phyloP scores from a whole-genome alignment of 2,113 vertebrate genomes.

The Coturnix japonica region DNA sequence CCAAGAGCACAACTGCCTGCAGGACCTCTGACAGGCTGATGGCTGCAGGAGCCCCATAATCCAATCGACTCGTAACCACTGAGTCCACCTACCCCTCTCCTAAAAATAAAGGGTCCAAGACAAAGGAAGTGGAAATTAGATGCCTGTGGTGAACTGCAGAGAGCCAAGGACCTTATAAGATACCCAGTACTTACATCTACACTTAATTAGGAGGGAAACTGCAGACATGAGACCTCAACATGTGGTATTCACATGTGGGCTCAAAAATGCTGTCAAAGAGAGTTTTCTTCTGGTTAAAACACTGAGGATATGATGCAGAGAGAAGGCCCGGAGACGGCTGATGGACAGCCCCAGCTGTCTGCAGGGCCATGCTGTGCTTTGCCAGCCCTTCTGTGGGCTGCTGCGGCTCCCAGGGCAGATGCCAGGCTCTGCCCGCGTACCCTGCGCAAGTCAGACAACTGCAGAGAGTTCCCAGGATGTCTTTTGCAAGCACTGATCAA shows the following conservation, averaged over 20 bases:
- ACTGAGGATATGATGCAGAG: neutral
- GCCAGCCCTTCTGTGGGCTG: neutral
- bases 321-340: neutral
- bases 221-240: constrained; percentile 71
- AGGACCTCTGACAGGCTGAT: constrained; percentile 40
- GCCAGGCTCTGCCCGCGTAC: neutral
- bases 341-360: neutral
- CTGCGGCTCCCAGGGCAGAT: neutral
- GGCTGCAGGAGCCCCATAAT: constrained; percentile 31
- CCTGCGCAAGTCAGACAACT: neutral
- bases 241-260: constrained; percentile 71
- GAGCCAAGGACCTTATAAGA: constrained; percentile 60
- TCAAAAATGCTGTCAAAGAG: constrained; percentile 41
- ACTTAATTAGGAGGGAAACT: constrained; percentile 69
- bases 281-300: neutral
- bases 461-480: neutral
- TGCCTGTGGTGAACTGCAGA: constrained; percentile 55
- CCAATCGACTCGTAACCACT: constrained; percentile 20
- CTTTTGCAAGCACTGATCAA: neutral
- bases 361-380: accelerated
- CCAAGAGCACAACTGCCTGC: neutral
- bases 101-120: constrained; percentile 41
- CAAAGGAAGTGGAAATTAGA: constrained; percentile 66
- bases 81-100: constrained; percentile 27
- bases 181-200: constrained; percentile 60